Base-by-base conservation (phyloP, 2,113 vertebrate species). In the Dicaeum eximium region DNA sequence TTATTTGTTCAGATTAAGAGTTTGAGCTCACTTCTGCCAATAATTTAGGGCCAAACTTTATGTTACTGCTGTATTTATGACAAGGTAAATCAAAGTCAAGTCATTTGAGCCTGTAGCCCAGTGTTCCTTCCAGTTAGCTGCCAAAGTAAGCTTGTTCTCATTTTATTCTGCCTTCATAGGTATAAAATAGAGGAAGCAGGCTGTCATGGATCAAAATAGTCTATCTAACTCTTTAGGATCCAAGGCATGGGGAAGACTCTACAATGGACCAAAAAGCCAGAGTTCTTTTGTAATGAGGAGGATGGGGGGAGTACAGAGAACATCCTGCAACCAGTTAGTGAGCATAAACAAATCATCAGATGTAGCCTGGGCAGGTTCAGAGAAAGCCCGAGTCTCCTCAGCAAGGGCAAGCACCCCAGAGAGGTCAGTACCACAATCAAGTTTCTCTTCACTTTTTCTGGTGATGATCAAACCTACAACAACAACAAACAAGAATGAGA, bases 331-430 rank as follows among this genome's bases (percentile, higher is more conserved):
- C 17, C n/a, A 74, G 31, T 28, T 30, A 45, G 22, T 10, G 62
- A 37, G 4, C 30, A 61, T 9, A 10, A 69, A 48, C 12, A 61
- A 56, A 60, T 28, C 23, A 65, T 1, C 33, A 72, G 8, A 31
- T 3, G 13, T 33, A 73, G 15, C 18, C 37, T 47, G 13, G 42
- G 7, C 7, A 56, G 27, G 9, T 56, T 80, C 37, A 90, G 64
- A 77, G 23, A 72, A 87, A 83, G 37, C 4, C n/a, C 0, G 0
- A 10, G 30, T 25, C 30, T 80, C 44, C 35, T n/a, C 37, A 33
- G 40, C 38, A 83, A 67, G 11, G 2, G 2, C 37, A 83, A 67
- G 23, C 25, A 60, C 5, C 25, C 18, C 67, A 56, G 23, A 42
- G 13, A 72, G 6, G 18, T 40, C 31, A 60, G 20, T 19, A 67